Evolutionary conservation across 2,888 invertebrate genomes (phyloP), one percentile per base, ranked within the genome.

Genomic region (Drosophila longiperda): DNA sequence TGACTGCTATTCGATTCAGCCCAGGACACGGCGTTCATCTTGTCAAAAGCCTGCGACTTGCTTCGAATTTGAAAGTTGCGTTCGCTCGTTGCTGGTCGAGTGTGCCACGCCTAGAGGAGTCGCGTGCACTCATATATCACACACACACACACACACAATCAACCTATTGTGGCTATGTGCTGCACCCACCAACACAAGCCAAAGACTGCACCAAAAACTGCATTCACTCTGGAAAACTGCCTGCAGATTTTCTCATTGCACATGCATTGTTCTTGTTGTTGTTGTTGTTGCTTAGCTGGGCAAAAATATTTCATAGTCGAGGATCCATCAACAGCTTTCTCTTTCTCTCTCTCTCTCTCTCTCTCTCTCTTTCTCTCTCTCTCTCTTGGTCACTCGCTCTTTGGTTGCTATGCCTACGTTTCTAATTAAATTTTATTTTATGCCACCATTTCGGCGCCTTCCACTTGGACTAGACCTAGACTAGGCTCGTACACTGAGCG

Each of bases 361-460:
- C 33, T 12, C 36, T 6, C 36, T 12, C 20, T 17, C 29, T 6
- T 12, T 3, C 12, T n/a, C 45, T 62, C n/a, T 59, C 62, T 42
- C 20, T 38, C 45, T 42, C 26, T 64, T 53, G 50, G 54, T 54
- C 42, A 33, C 67, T 38, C 34, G 34, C 17, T 36, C 26, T 67
- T 45, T 54, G n/a, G 40, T 34, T 75, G 58, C 72, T 74, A 75
- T 82, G 81, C 83, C 75, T 67, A 80, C 80, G 87, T 82, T 80
- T 88, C 90, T 90, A 89, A 89, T 90, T 89, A 89, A 89, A 89
- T 89, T 89, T 86, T 89, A 89, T 90, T 87, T 86, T 89, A 89
- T 90, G 89, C 82, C 87, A 87, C 88, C 88, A 89, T 86, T 90
- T 88, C 78, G 80, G 82, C 75, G 88, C 83, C 81, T 80, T 80